Evolutionary conservation across 1,140 invertebrate species (phyloP).

Genomic region (Phocides pigmalion): DNA sequence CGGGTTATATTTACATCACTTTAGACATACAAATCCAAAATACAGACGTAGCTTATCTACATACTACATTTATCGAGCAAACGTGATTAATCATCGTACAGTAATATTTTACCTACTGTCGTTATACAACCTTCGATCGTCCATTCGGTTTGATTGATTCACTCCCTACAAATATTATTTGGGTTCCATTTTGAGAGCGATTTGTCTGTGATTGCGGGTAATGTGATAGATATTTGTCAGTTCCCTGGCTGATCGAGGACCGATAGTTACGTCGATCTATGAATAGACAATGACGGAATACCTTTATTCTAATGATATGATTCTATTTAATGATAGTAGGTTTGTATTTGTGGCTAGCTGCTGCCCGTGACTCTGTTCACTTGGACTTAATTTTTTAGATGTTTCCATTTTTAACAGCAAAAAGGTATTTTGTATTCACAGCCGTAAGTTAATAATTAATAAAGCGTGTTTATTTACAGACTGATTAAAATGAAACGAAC

Average conservation of each 20-base stretch:
- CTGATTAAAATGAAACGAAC: too few species aligned
- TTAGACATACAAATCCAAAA: not conserved
- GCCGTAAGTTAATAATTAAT: too few species aligned
- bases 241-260: slow-evolving; percentile 9
- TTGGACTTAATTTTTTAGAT: too few species aligned
- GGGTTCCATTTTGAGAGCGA: slow-evolving; percentile 21
- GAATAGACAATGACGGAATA: not conserved
- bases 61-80: slow-evolving; percentile 16
- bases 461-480: too few species aligned
- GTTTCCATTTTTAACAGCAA: too few species aligned
- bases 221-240: slow-evolving; percentile 33
- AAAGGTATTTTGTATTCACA: too few species aligned
- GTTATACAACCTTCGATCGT: slow-evolving; percentile 23
- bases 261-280: not conserved
- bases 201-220: slow-evolving; percentile 31
- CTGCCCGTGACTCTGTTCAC: too few species aligned
- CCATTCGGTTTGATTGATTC: slow-evolving; percentile 33
- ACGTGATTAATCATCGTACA: slow-evolving; percentile 25
- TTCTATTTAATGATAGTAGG: too few species aligned
- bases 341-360: too few species aligned
- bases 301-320: too few species aligned
- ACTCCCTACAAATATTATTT: slow-evolving; percentile 27
- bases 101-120: slow-evolving; percentile 32
- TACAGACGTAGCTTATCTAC: slow-evolving; percentile 11
- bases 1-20: too few species aligned